Conservation (phyloP, 2,888 invertebrate species). For the Cyclophora punctaria region DNA sequence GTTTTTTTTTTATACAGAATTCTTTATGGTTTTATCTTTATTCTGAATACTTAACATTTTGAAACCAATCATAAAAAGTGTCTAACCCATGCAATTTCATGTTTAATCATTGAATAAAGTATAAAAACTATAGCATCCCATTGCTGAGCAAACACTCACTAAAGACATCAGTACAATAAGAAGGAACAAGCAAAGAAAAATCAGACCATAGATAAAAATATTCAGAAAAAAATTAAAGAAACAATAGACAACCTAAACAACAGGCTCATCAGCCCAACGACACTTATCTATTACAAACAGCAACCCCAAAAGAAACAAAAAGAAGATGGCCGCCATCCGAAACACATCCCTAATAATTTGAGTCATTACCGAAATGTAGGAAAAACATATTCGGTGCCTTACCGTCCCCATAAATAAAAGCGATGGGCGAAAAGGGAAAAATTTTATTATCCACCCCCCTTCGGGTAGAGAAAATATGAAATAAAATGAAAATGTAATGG, state of each 20-base stretch:
- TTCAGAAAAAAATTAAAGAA: conserved; percentile 10
- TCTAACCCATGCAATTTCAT: neutral
- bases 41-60: too few relatives aligned
- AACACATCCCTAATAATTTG: conserved; percentile 69
- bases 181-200: too few relatives aligned
- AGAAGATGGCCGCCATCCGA: conserved; percentile 48
- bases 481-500: conserved; percentile 76
- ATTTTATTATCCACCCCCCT: conserved; percentile 63
- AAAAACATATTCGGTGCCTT: conserved; percentile 69
- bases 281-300: conserved; percentile 53
- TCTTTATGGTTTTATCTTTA: too few relatives aligned
- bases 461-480: conserved; percentile 61
- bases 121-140: neutral
- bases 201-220: conserved; percentile 1
- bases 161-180: neutral
- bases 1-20: neutral
- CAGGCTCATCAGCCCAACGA: conserved; percentile 21
- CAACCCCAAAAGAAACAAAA: conserved; percentile 22
- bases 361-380: conserved; percentile 68
- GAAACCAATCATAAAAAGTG: neutral
- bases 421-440: conserved; percentile 64
- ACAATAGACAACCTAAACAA: conserved; percentile 19
- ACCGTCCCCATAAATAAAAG: conserved; percentile 69
- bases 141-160: neutral
- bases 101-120: too few relatives aligned